Evolutionary conservation across 2,888 invertebrate genomes (phyloP).

Genomic region (Cerastis leucographa): DNA sequence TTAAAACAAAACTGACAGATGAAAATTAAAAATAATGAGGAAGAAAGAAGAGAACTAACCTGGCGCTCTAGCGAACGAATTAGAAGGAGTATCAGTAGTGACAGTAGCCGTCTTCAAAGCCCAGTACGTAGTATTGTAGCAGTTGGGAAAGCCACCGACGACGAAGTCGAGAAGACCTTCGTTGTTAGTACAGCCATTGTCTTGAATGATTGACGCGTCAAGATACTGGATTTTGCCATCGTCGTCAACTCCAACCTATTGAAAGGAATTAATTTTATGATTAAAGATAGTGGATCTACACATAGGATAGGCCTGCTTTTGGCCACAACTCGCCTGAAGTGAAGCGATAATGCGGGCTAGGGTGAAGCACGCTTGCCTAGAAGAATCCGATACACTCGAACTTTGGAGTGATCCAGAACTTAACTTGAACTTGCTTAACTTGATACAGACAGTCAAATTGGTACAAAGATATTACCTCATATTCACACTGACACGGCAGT

Average conservation of each 20-base stretch:
- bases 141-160: conserved; percentile 85
- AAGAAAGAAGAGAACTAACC: conserved; percentile 81
- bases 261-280: conserved; percentile 5
- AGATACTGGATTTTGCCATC: conserved; percentile 93
- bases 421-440: too few relatives aligned
- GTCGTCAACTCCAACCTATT: conserved; percentile 91
- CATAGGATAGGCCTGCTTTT: neutral
- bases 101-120: conserved; percentile 76
- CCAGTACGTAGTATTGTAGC: conserved; percentile 88
- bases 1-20: neutral
- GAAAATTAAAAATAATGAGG: neutral
- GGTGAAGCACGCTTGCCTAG: too few relatives aligned
- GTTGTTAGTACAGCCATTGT: conserved; percentile 87
- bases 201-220: conserved; percentile 86
- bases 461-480: conserved; percentile 84
- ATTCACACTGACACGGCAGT: conserved; percentile 88
- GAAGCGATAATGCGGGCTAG: too few relatives aligned
- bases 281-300: neutral
- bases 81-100: conserved; percentile 92
- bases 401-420: too few relatives aligned
- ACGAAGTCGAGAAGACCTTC: conserved; percentile 84
- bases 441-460: neutral
- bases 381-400: too few relatives aligned
- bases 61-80: conserved; percentile 93
- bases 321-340: too few relatives aligned